Percentiles rank a stretch among this genome's conserved stretches.
phyloP scores from a whole-genome alignment of 2,888 invertebrate species.

The Polia nebulosa region DNA sequence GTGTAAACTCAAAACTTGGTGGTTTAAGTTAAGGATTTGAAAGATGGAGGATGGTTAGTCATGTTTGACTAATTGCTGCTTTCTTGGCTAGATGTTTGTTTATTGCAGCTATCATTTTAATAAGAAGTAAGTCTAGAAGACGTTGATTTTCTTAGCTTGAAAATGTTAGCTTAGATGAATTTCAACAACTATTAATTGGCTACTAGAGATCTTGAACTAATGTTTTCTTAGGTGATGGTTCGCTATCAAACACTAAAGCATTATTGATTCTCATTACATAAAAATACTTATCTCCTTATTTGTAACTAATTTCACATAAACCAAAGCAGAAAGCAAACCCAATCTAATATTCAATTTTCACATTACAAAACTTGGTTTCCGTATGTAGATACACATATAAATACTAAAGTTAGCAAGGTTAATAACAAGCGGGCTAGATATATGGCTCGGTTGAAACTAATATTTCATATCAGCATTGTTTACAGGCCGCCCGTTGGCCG shows the following conservation, averaged over 20 bases:
- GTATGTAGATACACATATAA: slow-evolving; percentile 56
- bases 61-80: slow-evolving; percentile 33
- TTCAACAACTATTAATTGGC: background rate
- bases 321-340: slow-evolving; percentile 30
- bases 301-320: no score
- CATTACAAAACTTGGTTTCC: slow-evolving; percentile 56
- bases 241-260: background rate
- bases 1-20: slow-evolving; percentile 59
- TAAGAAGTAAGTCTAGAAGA: no score
- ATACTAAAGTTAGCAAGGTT: slow-evolving; percentile 70
- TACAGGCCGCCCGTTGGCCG: slow-evolving; percentile 75
- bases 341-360: slow-evolving; percentile 61
- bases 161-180: background rate
- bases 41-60: slow-evolving; percentile 21
- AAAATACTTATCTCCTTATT: no score
- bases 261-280: background rate
- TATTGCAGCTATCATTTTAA: background rate
- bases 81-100: background rate
- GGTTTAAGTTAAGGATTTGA: slow-evolving; percentile 31
- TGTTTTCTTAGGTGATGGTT: no score
- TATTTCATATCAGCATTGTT: slow-evolving; percentile 83
- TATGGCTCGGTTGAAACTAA: slow-evolving; percentile 76
- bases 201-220: background rate
- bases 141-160: background rate
- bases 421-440: slow-evolving; percentile 73